A percentile compares a stretch with the other conserved stretches of the same genome.
phyloP scores from a whole-genome alignment of 2,113 vertebrate genomes.

The Capra hircus region DNA sequence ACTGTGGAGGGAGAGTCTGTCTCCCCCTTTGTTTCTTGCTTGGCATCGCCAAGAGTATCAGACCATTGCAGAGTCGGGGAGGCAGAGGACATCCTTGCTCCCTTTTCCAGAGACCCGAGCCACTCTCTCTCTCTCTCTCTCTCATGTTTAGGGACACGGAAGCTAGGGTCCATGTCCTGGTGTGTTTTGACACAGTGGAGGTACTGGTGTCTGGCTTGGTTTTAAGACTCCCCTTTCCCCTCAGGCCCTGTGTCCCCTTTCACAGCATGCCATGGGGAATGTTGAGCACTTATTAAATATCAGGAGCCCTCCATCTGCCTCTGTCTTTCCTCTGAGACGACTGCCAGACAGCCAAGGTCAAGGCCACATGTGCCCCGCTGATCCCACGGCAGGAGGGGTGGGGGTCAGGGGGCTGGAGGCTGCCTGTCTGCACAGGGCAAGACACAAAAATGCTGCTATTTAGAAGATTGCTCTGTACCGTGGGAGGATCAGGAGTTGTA shows the following conservation, averaged over 20 bases:
- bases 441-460: slow-evolving; percentile 56
- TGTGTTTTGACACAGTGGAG: background rate
- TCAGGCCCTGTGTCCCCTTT: background rate
- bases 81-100: accelerated
- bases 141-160: accelerated
- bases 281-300: slow-evolving; percentile 46
- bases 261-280: background rate
- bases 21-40: background rate
- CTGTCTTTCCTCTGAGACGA: slow-evolving; percentile 47
- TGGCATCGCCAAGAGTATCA: background rate
- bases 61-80: accelerated
- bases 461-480: background rate
- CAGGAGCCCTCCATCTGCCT: slow-evolving; percentile 59
- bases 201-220: background rate
- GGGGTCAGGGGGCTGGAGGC: background rate
- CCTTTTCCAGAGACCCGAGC: background rate
- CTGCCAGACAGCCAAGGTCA: slow-evolving; percentile 54
- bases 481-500: background rate
- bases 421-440: background rate
- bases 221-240: background rate
- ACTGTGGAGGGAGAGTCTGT: no score
- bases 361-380: slow-evolving; percentile 53
- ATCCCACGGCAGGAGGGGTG: slow-evolving; percentile 15
- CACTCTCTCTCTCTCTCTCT: background rate
- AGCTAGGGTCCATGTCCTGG: accelerated